These are phyloP conservation scores for Parazoanthus darwini DNA, from an alignment of 92 coral and sea anemone genomes.

Conservation along the genomic window DNA sequence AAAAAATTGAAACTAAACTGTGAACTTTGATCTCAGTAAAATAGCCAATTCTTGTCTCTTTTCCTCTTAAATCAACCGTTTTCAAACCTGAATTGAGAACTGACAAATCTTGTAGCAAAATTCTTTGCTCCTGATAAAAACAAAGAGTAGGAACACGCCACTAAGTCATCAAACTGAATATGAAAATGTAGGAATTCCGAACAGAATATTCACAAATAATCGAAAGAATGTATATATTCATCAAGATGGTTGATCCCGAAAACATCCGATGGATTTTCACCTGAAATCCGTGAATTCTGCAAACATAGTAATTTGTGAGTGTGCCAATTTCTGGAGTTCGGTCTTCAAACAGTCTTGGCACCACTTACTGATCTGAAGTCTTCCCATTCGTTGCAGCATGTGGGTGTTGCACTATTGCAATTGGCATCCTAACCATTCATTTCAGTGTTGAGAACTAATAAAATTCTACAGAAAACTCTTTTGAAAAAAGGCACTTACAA, in stretches of 20 bases:
- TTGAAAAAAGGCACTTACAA: neutral
- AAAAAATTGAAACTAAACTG: no score
- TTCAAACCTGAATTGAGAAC: no score
- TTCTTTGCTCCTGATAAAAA: neutral
- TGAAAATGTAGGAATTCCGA: no score
- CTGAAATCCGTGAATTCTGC: neutral
- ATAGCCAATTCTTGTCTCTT: no score
- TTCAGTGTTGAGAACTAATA: neutral
- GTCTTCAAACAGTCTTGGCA: neutral
- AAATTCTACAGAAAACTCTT: neutral
- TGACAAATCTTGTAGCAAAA: no score
- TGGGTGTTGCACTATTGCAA: no score
- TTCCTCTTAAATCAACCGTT: no score
- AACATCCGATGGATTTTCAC: neutral
- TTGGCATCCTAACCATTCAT: no score
- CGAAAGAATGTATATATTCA: no score
- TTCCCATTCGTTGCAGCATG: no score
- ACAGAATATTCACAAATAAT: neutral
- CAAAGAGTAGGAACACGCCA: neutral
- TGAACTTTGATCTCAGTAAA: no score
- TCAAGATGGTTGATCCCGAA: neutral
- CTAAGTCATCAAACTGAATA: neutral
- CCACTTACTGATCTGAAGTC: neutral
- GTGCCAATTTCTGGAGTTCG: neutral
- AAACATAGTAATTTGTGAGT: neutral